These are phyloP conservation scores for Drosophila parthenogenetica DNA, from an alignment of 2,888 invertebrate genomes.

Conservation along the genomic window DNA sequence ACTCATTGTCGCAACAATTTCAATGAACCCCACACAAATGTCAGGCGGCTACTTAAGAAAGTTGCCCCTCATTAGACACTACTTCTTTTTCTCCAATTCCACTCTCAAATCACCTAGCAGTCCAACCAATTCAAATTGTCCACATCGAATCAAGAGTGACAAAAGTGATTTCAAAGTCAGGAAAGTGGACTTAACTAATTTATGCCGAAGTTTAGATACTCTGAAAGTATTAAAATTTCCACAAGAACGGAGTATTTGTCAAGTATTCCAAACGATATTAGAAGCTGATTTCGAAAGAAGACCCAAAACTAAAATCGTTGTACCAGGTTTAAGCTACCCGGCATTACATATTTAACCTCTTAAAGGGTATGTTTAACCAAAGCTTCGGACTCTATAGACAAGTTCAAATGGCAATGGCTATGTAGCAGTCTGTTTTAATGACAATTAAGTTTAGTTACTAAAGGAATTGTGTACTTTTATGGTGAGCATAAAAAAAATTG, in stretches of 20 bases:
- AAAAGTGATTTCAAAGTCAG: constrained; percentile 15
- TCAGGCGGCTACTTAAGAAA: constrained; percentile 55
- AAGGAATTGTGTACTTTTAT: constrained; percentile 30
- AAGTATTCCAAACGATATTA: no score
- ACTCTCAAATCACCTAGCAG: constrained; percentile 9
- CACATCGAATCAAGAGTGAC: constrained; percentile 46
- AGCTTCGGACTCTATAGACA: constrained; percentile 24
- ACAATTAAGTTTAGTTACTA: constrained; percentile 49
- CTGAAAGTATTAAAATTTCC: background rate
- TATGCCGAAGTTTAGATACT: background rate
- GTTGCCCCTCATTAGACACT: constrained; percentile 60
- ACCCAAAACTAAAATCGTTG: no score
- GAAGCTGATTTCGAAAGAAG: no score
- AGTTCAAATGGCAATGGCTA: constrained; percentile 69
- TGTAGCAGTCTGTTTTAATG: constrained; percentile 40
- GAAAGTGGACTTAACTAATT: background rate
- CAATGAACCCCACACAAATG: constrained; percentile 55
- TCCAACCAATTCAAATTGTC: constrained; percentile 28
- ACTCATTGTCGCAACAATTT: constrained; percentile 64
- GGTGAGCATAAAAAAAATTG: constrained; percentile 64
- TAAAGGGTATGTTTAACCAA: background rate
- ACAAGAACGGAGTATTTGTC: no score
- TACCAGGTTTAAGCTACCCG: background rate
- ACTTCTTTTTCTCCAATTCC: constrained; percentile 3
- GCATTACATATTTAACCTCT: background rate